Percentiles rank a stretch among this genome's conserved stretches.
phyloP scores from a whole-genome alignment of 2,888 invertebrate species.

The Monochamus alternatus region DNA sequence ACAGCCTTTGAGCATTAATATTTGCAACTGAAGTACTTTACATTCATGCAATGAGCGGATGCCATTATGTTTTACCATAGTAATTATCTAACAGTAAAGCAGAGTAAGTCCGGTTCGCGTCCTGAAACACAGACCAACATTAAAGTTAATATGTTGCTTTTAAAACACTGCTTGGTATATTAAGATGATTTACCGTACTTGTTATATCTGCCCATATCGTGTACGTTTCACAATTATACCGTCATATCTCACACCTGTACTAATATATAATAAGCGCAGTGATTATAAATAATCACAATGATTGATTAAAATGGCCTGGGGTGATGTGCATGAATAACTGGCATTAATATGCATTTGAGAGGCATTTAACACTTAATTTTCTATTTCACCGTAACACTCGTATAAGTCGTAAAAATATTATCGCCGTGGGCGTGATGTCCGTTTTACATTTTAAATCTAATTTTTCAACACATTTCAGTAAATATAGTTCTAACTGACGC shows the following conservation, averaged over 20 bases:
- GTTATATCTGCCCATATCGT: constrained; percentile 32
- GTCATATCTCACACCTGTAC: constrained; percentile 38
- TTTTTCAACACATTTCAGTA: constrained; percentile 1
- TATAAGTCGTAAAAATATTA: background rate
- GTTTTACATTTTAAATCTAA: constrained; percentile 2
- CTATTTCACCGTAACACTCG: constrained; percentile 7
- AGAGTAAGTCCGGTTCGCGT: background rate
- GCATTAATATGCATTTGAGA: constrained; percentile 29
- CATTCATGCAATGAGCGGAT: background rate
- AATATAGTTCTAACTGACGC: background rate
- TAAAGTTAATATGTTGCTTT: constrained; percentile 35
- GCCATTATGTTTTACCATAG: constrained; percentile 15
- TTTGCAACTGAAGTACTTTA: background rate
- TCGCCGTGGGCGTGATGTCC: background rate
- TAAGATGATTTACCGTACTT: constrained; percentile 38
- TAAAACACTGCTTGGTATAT: constrained; percentile 31
- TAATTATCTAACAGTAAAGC: constrained; percentile 30
- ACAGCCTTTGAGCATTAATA: background rate
- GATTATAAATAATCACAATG: constrained; percentile 34
- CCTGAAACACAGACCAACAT: constrained; percentile 28
- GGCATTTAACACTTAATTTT: constrained; percentile 27
- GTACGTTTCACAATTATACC: constrained; percentile 33
- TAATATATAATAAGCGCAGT: constrained; percentile 36
- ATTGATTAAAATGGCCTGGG: constrained; percentile 24
- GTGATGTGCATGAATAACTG: constrained; percentile 6